phyloP scores from a whole-genome alignment of 2,888 invertebrate species.

The Saturnia japonica region DNA sequence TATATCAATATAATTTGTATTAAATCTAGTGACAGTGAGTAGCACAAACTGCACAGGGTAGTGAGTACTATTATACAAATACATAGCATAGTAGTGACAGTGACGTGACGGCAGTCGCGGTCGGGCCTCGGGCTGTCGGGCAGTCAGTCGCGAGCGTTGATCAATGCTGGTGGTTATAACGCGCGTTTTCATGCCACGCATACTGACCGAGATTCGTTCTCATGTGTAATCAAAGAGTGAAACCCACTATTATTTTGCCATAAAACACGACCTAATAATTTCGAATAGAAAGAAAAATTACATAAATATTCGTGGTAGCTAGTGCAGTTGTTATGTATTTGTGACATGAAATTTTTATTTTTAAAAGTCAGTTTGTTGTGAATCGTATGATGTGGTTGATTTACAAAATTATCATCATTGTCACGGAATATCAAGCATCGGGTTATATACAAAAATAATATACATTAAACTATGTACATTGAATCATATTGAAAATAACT shows the following conservation, averaged over 20 bases:
- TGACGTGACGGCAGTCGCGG: too few relatives aligned
- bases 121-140: conserved; percentile 8
- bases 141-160: conserved; percentile 23
- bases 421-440: conserved; percentile 5
- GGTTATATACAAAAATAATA: background rate
- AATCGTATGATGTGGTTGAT: conserved; percentile 39
- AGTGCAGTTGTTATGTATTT: conserved; percentile 4
- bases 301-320: conserved; percentile 32
- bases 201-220: conserved; percentile 20
- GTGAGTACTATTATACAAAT: background rate
- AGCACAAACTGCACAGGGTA: background rate
- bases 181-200: conserved; percentile 21
- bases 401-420: conserved; percentile 39
- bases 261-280: conserved; percentile 41
- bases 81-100: too few relatives aligned
- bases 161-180: conserved; percentile 18
- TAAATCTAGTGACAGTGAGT: background rate
- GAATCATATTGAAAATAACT: background rate
- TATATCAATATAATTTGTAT: background rate
- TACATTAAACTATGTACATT: background rate
- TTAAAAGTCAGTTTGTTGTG: conserved; percentile 52
- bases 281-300: conserved; percentile 38
- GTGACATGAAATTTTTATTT: conserved; percentile 30
- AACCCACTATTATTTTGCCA: conserved; percentile 27
- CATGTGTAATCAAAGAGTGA: conserved; percentile 10